phyloP scores from a whole-genome alignment of 2,797 vertebrate genomes.

The Halcyon chelicuti region DNA sequence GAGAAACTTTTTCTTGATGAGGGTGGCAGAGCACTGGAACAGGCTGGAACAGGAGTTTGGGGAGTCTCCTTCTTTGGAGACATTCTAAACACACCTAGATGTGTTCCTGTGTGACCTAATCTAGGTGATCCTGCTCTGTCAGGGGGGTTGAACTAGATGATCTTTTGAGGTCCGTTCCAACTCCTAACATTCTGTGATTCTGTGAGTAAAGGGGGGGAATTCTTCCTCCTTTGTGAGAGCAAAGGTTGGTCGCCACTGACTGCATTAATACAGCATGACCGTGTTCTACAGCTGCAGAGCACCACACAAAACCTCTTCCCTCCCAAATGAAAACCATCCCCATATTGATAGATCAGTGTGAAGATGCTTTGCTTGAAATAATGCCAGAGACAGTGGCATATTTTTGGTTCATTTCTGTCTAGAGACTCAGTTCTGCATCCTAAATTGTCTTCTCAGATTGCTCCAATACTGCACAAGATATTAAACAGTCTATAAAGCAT shows the following conservation, averaged over 20 bases:
- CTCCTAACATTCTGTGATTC: too few relatives aligned
- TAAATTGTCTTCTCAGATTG: slow-evolving; percentile 26
- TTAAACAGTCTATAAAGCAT: background rate
- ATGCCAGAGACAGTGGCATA: background rate
- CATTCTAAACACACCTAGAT: too few relatives aligned
- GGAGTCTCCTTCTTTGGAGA: too few relatives aligned
- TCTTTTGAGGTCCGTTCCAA: too few relatives aligned
- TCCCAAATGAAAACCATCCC: background rate
- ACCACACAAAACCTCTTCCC: background rate
- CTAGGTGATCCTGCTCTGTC: too few relatives aligned
- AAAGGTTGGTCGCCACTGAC: background rate
- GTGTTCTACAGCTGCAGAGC: background rate
- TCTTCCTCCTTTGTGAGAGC: background rate
- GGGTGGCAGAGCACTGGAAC: too few relatives aligned
- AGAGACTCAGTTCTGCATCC: background rate
- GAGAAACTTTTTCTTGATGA: too few relatives aligned
- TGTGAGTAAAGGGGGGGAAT: too few relatives aligned
- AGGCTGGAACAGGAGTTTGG: too few relatives aligned
- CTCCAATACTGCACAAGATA: background rate
- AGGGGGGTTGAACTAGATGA: too few relatives aligned
- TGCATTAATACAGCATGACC: rapidly evolving
- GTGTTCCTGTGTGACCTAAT: too few relatives aligned
- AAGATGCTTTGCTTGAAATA: background rate
- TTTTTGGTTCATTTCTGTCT: slow-evolving; percentile 1
- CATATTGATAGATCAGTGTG: background rate